Evolutionary conservation across 2,888 invertebrate species (phyloP), one percentile per base, ranked within the genome.

Genomic region (Lycophotia porphyrea): DNA sequence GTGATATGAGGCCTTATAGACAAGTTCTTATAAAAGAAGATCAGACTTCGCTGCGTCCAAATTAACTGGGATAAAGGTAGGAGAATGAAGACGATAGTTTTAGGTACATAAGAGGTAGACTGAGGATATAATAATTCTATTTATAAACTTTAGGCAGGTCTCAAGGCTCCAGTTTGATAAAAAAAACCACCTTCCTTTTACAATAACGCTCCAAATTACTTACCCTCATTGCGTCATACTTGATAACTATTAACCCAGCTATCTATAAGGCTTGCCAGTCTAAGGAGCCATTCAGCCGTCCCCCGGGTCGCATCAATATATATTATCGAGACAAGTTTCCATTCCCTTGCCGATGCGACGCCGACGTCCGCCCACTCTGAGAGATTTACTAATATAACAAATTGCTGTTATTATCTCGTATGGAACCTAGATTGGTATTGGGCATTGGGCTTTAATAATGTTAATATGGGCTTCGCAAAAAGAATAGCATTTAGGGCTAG

Each of bases 221-320:
- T 36, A 42, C 11, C 36, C 36, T 39, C n/a, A 34, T 58, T 55
- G 15, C 58, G 24, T 58, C 78, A 64, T 78, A 31, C 42, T 78
- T 78, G 78, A 65, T 64, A 78, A n/a, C 63, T 47, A 58, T 64
- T 68, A 80, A 58, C 74, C 55, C 47, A n/a, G 55, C 21, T 5
- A 55, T 61, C 65, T 49, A 70, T 55, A 71, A 52, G 58, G 60
- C 65, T 69, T 55, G 31, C 55, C 39, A 67, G 65, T 36, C 34
- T 66, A 58, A 65, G 68, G 61, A 74, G 58, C 31, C 63, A 42
- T 66, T 36, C 74, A 74, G 18, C 36, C 55, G 24, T 42, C 80
- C 69, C 39, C 24, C 0, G 69, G 74, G 80, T 15, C 84, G 5
- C 80, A 83, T 84, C 84, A 74, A 83, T 83, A 83, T 70, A 80